A percentile compares a stretch with the other conserved stretches of the same genome.
phyloP scores from a whole-genome alignment of 2,113 vertebrate genomes.

The Pygoscelis antarcticus region DNA sequence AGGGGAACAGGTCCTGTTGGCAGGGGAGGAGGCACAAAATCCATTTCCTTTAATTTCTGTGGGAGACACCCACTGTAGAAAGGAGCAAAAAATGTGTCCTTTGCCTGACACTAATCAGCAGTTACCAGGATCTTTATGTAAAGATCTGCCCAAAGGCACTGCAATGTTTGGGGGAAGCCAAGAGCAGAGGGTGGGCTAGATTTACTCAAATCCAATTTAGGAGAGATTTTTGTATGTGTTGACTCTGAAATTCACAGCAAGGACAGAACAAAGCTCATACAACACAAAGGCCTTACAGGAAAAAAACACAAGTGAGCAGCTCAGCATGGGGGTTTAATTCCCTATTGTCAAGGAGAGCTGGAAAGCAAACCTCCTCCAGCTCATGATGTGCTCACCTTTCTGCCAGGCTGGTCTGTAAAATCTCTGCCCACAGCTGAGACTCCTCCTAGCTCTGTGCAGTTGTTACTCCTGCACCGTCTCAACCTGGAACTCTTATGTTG shows the following conservation, averaged over 20 bases:
- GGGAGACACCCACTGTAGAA: not conserved
- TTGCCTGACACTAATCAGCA: not conserved
- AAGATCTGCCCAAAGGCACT: not conserved
- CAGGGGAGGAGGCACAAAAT: not conserved
- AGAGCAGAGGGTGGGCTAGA: not conserved
- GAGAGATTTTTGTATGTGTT: not conserved
- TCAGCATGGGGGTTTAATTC: not conserved
- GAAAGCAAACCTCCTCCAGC: not conserved
- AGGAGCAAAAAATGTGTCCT: not conserved
- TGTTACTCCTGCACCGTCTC: not conserved
- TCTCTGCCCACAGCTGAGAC: not conserved
- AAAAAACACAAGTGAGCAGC: not conserved
- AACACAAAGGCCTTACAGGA: not conserved
- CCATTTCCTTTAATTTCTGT: not conserved
- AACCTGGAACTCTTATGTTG: rapidly evolving
- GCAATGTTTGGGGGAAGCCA: not conserved
- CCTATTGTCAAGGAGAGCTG: not conserved
- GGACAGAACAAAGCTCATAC: not conserved
- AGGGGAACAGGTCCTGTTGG: not conserved
- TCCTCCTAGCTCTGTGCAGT: not conserved
- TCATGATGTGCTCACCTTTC: not conserved
- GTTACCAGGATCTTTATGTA: not conserved
- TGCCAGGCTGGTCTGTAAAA: not conserved
- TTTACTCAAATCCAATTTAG: not conserved
- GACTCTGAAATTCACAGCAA: not conserved